Evolutionary conservation across 2,888 invertebrate genomes (phyloP), one percentile per base, ranked within the genome.

Genomic region (Pseudanteris insignis): DNA sequence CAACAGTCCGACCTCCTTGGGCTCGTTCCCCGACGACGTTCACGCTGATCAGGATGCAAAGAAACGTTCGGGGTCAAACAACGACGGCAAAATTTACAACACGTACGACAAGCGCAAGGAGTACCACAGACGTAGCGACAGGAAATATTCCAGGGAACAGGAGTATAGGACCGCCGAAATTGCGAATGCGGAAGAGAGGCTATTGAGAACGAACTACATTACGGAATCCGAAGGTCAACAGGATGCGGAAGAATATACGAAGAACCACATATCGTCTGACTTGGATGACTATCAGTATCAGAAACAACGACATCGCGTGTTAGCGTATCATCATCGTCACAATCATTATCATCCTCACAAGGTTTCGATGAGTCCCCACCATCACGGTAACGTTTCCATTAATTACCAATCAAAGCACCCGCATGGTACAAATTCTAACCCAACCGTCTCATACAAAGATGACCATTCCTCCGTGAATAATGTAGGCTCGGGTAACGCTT

Each of bases 291-390:
- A 57, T 12, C 61, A 51, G 30, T 46, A 59, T 13, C 58, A 59
- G 26, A 59, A 62, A 10, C 60, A 50, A 9, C 48, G 43, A 2
- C 53, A 44, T 10, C 58, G 51, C 6, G 38, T 54, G 8, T 8
- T 37, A 6, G 46, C 55, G 1, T 41, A 55, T 12, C 46, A 50
- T 2, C 55, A 55, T 7, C 38, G 51, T 1, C 43, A 57, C 21
- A 43, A 54, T 15, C 55, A 55, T 32, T 55, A 50, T 32, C 53
- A 55, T 8, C 55, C 38, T 4, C 61, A 62, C 10, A 54, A 60
- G 9, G 25, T 54, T 2, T 38, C 29, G 11, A 12, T 13, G 2
- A 4, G 36, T 1, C 13, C 34, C 0, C 54, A 61, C 18, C 44
- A 61, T 21, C 54, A 54, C n/a, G 33, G 44, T n/a, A 46, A 11